Evolutionary conservation across 2,888 invertebrate species (phyloP), one percentile per base, ranked within the genome.

Genomic region (Endotricha flammealis): DNA sequence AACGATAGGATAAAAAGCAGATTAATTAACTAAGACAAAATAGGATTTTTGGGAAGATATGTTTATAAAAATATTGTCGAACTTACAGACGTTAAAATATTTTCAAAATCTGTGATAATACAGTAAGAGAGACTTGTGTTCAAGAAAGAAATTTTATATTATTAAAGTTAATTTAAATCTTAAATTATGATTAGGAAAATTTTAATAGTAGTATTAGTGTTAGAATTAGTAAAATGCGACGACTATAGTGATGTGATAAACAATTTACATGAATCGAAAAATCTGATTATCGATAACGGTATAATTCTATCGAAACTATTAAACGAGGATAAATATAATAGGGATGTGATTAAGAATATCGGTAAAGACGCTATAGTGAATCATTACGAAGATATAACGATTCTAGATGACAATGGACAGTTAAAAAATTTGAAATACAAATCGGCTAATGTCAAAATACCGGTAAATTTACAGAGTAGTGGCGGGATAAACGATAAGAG

Each of bases 401-500:
- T 85, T 8, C 51, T 85, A 43, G 80, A 75, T 23, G 54, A 70
- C 12, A 53, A 68, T 25, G 86, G 86, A 31, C 49, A 70, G 2
- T 51, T 85, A 4, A 82, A 72, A 39, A 79, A 66, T 41, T 60
- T 85, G 6, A 83, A 83, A 54, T 66, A 57, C 10, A 82, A 79
- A 46, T 65, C 82, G 0, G 77, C 64, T 24, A 38, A 44, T 7
- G 58, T 61, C 4, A 64, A 57, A 42, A 44, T 65, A 22, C 62
- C 62, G 9, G 34, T 42, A n/a, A 42, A 43, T 4, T 46, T 58
- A 23, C 48, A 48, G 36, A 46, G 48, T 30, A 42, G 60, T 12
- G 36, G 63, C 28, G 51, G 46, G 36, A 50, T 36, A n/a, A 55
- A 53, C 20, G 48, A 46, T 17, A 31, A 28, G 6, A 20, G 20